phyloP scores from a whole-genome alignment of 2,797 vertebrate species.

The Arnoldichthys spilopterus region DNA sequence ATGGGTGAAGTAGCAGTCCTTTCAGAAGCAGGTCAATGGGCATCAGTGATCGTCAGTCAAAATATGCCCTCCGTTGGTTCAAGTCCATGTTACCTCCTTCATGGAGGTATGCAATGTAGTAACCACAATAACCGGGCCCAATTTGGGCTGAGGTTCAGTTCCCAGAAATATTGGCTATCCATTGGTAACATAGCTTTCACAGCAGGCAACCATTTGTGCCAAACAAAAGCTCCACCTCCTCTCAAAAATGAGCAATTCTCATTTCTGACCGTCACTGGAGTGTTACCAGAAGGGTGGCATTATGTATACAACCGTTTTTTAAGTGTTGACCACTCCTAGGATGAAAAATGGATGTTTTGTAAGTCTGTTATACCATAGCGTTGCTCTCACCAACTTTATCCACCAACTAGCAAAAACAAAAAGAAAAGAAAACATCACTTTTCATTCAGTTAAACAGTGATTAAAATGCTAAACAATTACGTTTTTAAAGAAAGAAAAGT shows the following conservation, averaged over 20 bases:
- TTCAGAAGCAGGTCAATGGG: slow-evolving; percentile 17
- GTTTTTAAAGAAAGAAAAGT: too few species aligned
- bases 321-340: slow-evolving; percentile 64
- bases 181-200: slow-evolving; percentile 52
- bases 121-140: slow-evolving; percentile 56
- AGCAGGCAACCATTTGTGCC: neutral
- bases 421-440: neutral
- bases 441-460: neutral
- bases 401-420: slow-evolving; percentile 84
- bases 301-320: slow-evolving; percentile 61
- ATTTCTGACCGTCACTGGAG: slow-evolving; percentile 56
- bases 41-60: slow-evolving; percentile 2
- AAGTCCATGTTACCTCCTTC: slow-evolving; percentile 37
- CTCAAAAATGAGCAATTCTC: slow-evolving; percentile 61
- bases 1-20: slow-evolving; percentile 32
- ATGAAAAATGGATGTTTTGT: slow-evolving; percentile 35
- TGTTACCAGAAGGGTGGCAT: slow-evolving; percentile 55
- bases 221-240: slow-evolving; percentile 26
- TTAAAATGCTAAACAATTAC: too few species aligned
- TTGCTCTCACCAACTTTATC: slow-evolving; percentile 97
- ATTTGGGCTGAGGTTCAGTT: slow-evolving; percentile 60
- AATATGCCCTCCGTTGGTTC: slow-evolving; percentile 24
- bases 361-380: slow-evolving; percentile 93
- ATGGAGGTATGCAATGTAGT: slow-evolving; percentile 49
- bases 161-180: slow-evolving; percentile 52